Base-by-base conservation (phyloP, 2,113 vertebrate species). In the Platycercus adscitus region DNA sequence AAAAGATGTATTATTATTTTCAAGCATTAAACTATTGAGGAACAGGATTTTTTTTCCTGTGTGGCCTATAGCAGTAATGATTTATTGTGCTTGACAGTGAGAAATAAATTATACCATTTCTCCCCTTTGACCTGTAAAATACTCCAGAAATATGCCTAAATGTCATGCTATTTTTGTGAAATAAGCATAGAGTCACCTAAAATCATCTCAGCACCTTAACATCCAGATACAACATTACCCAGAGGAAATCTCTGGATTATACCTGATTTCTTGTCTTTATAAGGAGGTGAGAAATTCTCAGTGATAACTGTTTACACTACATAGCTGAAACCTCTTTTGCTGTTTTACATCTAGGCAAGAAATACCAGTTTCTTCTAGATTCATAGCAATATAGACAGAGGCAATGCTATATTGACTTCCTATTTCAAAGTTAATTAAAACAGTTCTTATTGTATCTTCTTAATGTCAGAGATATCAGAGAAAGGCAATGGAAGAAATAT, bases 101-200 rank as follows among this genome's bases (percentile, higher is more conserved):
- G 58, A 93, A 95, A 83, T 47, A 93, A 86, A 88, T 92, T 47
- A 82, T 60, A 68, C 63, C 68, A 25, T 1, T 82, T 91, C 89
- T 88, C 65, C 49, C 39, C 78, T 96, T 71, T 91, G 72, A 91
- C 86, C 89, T 88, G 31, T 49, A 75, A 63, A 43, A 50, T 69
- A 58, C 53, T 92, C 39, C 44, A 83, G 68, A 46, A 81, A 86
- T 77, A 82, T 56, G 17, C 58, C 79, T 80, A 96, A 95, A 77
- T 95, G 76, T 63, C 91, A 95, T 82, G n/a, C 17, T 39, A 52
- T 53, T 87, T 81, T 75, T 31, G 21, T 39, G 46, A 92, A 89
- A 83, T 46, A 65, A 31, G 35, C 28, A 43, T 76, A 43, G 49
- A 78, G 61, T 69, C 73, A 52, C 73, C 63, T 56, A 41, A 49